Base-by-base conservation (phyloP, 64 coral and sea anemone species). In the Acropora tenuis region DNA sequence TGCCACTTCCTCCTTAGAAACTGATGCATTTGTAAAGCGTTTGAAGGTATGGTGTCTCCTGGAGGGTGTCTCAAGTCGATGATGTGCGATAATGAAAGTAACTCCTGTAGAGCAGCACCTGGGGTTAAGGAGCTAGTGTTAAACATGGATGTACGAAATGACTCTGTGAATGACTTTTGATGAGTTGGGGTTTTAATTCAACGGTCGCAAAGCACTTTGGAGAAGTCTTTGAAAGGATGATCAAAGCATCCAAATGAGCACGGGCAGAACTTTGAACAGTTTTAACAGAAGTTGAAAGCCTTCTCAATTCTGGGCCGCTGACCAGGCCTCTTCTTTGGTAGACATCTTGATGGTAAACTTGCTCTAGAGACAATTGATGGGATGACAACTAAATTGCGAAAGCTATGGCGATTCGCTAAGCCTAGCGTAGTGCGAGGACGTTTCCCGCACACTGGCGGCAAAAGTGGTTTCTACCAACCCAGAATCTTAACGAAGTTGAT, bases 301-400 rank as follows among this genome's bases (percentile, higher is more conserved):
- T 93, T 2, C 43, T 93, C 16, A 93, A 87, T 73, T 93, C 69
- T 2, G 83, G 92, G 49, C 86, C 69, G 2, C 58, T 83, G 11
- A 93, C 77, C 67, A 6, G 89, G 89, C 48, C 86, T 89, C 46
- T 88, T 88, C 71, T 59, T 89, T 41, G 79, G 80, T 65, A 86
- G 92, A 6, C 86, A 93, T 65, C 75, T 88, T 60, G 92, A 78
- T 52, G 91, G 91, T 19, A 50, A 93, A 11, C 65, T 93, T 8
- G 84, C 48, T 42, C 92, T 61, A 41, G 86, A 93, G 8, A 88
- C 52, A 52, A 84, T 93, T 15, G 79, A 91, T 52, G 50, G 12
- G 10, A 88, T 50, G 43, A 17, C 84, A 8, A 18, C n/a, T 55
- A 84, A 67, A 19, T 2, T 43, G 4, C 47, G 67, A 15, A 68